These are phyloP conservation scores for Brachystomella parvula DNA, from an alignment of 1,140 invertebrate species.

Conservation along the genomic window DNA sequence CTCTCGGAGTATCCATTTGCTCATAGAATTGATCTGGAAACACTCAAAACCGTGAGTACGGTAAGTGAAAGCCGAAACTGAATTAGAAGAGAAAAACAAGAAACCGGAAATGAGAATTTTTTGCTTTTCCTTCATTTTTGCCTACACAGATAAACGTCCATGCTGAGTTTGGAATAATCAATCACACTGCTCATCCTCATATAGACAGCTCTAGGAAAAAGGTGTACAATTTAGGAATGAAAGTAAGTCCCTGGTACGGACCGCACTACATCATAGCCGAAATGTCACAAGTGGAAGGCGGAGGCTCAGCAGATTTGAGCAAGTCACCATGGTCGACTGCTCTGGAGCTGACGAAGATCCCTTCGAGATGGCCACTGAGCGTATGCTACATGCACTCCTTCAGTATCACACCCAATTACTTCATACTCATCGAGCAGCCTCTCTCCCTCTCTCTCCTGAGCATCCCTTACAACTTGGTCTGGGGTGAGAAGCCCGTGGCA, in stretches of 20 bases:
- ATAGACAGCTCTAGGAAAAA: conserved; percentile 57
- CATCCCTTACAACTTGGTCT: conserved; percentile 52
- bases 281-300: conserved; percentile 49
- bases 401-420: conserved; percentile 73
- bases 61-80: conserved; percentile 36
- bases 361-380: conserved; percentile 63
- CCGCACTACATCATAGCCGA: conserved; percentile 62
- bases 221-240: conserved; percentile 69
- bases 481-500: conserved; percentile 52
- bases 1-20: conserved; percentile 73
- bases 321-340: conserved; percentile 58
- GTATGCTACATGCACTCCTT: conserved; percentile 85
- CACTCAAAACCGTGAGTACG: conserved; percentile 54
- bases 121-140: conserved; percentile 38
- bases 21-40: conserved; percentile 63
- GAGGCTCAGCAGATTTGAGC: background rate
- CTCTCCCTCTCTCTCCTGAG: conserved; percentile 58
- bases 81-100: background rate
- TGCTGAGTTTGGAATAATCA: conserved; percentile 62
- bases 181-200: conserved; percentile 79
- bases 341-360: conserved; percentile 58
- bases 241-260: conserved; percentile 53
- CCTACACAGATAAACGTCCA: conserved; percentile 58
- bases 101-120: background rate
- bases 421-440: conserved; percentile 75